Evolutionary conservation across 2,797 vertebrate species (phyloP).

Genomic region (Morus bassanus): DNA sequence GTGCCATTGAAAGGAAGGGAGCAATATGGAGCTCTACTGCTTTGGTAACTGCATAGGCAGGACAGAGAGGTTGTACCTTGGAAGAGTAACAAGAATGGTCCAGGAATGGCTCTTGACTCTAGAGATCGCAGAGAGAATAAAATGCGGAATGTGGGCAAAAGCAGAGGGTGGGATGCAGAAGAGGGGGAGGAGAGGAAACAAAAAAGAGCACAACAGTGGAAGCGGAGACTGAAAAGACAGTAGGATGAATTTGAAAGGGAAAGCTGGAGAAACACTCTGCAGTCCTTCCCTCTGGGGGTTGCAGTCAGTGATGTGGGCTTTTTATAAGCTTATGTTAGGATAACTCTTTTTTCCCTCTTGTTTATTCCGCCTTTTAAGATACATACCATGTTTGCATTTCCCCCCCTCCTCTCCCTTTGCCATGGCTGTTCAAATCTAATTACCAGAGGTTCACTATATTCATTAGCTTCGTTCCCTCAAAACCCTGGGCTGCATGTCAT

Average conservation of each 20-base stretch:
- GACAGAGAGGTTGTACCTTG: neutral
- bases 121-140: neutral
- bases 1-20: neutral
- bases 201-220: neutral
- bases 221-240: neutral
- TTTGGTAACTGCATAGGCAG: neutral
- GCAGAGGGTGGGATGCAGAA: neutral
- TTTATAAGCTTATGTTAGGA: neutral
- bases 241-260: neutral
- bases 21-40: fast-evolving
- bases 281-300: neutral
- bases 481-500: conserved; percentile 36
- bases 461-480: conserved; percentile 43
- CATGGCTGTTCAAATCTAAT: conserved; percentile 53
- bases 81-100: neutral
- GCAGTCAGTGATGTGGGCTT: conserved; percentile 2
- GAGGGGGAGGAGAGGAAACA: neutral
- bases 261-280: conserved; percentile 23
- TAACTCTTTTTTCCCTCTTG: neutral
- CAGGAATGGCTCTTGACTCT: neutral
- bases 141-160: neutral
- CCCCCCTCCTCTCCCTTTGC: neutral
- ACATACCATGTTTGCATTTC: conserved; percentile 9
- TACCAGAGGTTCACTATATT: conserved; percentile 50
- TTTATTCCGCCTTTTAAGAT: conserved; percentile 31